phyloP scores from a whole-genome alignment of 2,113 vertebrate species.

The Cettia cetti region DNA sequence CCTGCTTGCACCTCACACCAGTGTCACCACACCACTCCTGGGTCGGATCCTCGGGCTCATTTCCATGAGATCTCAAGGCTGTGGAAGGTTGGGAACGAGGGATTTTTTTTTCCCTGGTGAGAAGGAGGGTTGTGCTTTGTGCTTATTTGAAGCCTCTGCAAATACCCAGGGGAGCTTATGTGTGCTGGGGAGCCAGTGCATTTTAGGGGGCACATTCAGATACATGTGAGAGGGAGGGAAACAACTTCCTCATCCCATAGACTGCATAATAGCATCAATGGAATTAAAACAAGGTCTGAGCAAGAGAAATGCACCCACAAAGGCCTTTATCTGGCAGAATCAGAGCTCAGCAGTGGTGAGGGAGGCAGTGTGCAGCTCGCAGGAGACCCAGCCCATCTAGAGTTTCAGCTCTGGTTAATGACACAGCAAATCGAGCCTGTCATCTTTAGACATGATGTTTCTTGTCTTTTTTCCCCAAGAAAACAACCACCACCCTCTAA shows the following conservation, averaged over 20 bases:
- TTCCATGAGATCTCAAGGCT: not conserved
- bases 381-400: conserved; percentile 69
- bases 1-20: not conserved
- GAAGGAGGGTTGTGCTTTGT: not conserved
- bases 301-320: not conserved
- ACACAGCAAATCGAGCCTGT: conserved; percentile 83
- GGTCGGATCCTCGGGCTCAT: not conserved
- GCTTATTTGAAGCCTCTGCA: not conserved
- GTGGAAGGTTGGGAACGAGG: not conserved
- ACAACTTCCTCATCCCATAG: fast-evolving
- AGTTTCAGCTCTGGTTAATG: conserved; percentile 87
- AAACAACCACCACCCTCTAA: conserved; percentile 45
- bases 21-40: not conserved
- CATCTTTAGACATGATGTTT: conserved; percentile 70
- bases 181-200: fast-evolving
- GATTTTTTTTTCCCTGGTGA: not conserved
- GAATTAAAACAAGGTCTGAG: not conserved
- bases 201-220: not conserved
- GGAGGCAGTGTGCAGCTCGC: conserved; percentile 5
- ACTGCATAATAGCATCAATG: not conserved
- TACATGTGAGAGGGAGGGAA: not conserved
- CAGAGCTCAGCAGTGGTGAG: not conserved
- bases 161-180: fast-evolving
- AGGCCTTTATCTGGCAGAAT: conserved; percentile 47
- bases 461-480: conserved; percentile 53